phyloP scores from a whole-genome alignment of 2,888 invertebrate species.

The Blastobasis lacticolella region DNA sequence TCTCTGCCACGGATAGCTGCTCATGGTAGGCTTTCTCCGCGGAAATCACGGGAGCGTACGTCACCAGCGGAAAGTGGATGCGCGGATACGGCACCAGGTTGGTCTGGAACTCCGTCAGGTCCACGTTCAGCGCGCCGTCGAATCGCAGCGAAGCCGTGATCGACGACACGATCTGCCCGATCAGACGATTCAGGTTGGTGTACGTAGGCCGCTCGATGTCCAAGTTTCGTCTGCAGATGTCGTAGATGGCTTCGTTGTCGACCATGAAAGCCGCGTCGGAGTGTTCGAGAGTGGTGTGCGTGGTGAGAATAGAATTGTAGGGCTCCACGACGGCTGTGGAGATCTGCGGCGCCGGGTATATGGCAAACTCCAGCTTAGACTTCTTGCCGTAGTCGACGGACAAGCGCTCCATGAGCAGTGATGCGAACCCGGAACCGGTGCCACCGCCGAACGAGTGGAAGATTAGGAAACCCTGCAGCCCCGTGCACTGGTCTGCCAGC shows the following conservation, averaged over 20 bases:
- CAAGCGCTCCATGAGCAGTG: constrained; percentile 94
- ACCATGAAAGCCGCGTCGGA: constrained; percentile 98
- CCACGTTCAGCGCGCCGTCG: constrained; percentile 93
- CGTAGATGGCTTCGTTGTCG: constrained; percentile 91
- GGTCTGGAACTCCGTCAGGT: constrained; percentile 94
- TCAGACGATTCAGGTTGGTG: constrained; percentile 94
- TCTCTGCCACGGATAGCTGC: constrained; percentile 91
- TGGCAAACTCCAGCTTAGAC: constrained; percentile 94
- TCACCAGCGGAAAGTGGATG: constrained; percentile 94
- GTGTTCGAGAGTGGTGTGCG: constrained; percentile 95
- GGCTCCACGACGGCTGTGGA: constrained; percentile 95
- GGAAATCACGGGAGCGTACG: constrained; percentile 93
- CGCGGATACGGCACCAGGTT: constrained; percentile 95
- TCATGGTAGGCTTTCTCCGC: constrained; percentile 96
- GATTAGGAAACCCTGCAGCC: constrained; percentile 92
- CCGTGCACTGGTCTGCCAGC: constrained; percentile 92
- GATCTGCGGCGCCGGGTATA: constrained; percentile 95
- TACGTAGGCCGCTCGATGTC: constrained; percentile 97
- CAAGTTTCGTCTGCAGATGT: constrained; percentile 93
- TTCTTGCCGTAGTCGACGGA: constrained; percentile 97
- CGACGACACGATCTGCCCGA: constrained; percentile 94
- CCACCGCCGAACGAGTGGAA: constrained; percentile 96
- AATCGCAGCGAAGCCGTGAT: constrained; percentile 94
- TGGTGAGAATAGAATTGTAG: constrained; percentile 96
- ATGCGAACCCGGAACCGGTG: constrained; percentile 95